Conservation (phyloP, 2,113 vertebrate genomes). For the Pyxicephalus adspersus region DNA sequence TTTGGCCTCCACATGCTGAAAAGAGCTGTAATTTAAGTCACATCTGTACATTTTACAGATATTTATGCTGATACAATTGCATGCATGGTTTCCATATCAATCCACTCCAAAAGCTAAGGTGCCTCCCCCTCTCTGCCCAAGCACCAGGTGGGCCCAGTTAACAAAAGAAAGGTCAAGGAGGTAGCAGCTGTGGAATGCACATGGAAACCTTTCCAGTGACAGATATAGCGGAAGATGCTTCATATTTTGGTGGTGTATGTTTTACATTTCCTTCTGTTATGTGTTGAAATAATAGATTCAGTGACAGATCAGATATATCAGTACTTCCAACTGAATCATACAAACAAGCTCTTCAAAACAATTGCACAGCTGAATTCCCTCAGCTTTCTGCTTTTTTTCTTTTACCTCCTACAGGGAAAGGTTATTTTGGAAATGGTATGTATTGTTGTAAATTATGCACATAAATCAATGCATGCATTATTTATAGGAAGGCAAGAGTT, state of each 20-base stretch:
- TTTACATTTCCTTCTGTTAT: conserved; percentile 27
- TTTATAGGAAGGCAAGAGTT: no score
- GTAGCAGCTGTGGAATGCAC: conserved; percentile 19
- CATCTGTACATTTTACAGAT: conserved; percentile 41
- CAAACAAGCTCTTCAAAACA: conserved; percentile 41
- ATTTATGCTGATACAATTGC: conserved; percentile 40
- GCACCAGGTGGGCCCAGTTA: conserved; percentile 58
- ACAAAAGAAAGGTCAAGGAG: conserved; percentile 56
- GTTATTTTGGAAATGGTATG: conserved; percentile 17
- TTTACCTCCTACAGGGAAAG: conserved; percentile 10
- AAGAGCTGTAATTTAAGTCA: conserved; percentile 26
- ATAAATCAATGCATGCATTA: background rate
- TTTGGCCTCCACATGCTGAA: background rate
- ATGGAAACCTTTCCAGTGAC: conserved; percentile 54
- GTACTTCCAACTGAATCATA: background rate
- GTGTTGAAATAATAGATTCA: conserved; percentile 28
- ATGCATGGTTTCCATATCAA: conserved; percentile 38
- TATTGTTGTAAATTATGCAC: conserved; percentile 10
- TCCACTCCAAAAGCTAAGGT: conserved; percentile 54
- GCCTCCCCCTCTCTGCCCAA: conserved; percentile 30
- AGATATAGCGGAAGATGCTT: conserved; percentile 17
- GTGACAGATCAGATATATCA: conserved; percentile 30
- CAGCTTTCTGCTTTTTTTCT: background rate
- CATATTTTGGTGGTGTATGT: conserved; percentile 18
- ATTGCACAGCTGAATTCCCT: conserved; percentile 33